Evolutionary conservation across 2,888 invertebrate genomes (phyloP).

Genomic region (Oeneis ivallda): DNA sequence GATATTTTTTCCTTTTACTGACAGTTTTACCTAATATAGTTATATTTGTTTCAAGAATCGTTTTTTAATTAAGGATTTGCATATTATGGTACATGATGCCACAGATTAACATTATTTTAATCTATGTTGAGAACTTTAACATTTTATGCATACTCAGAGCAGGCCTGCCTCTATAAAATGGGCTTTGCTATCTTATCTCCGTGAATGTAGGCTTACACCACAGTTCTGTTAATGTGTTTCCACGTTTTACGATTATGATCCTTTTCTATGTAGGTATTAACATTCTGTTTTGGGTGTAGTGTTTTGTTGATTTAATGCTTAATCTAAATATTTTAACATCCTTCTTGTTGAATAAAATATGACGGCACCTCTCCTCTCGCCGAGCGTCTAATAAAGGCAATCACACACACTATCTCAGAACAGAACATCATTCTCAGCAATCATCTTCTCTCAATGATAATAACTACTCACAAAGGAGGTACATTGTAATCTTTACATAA

Average conservation of each 20-base stretch:
- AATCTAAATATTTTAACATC: neutral
- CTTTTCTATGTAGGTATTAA: neutral
- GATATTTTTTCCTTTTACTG: too few relatives aligned
- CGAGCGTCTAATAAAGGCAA: too few relatives aligned
- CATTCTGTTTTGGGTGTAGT: conserved; percentile 1
- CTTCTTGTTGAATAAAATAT: neutral
- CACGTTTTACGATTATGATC: conserved; percentile 8
- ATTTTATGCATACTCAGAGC: conserved; percentile 15
- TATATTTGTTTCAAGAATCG: too few relatives aligned
- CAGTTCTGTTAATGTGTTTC: conserved; percentile 19
- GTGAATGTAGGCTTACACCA: conserved; percentile 22
- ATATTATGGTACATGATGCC: neutral
- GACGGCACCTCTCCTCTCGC: too few relatives aligned
- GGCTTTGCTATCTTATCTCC: conserved; percentile 30
- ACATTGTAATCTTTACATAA: too few relatives aligned
- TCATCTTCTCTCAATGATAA: too few relatives aligned
- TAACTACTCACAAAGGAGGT: too few relatives aligned
- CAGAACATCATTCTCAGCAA: too few relatives aligned
- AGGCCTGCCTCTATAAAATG: conserved; percentile 19
- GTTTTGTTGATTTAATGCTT: neutral
- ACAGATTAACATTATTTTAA: conserved; percentile 15
- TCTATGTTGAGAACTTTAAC: conserved; percentile 14
- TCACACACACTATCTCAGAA: too few relatives aligned
- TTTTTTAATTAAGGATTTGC: neutral
- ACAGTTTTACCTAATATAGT: too few relatives aligned